Base-by-base conservation (phyloP, 2,888 invertebrate species). In the Lymantria monacha region DNA sequence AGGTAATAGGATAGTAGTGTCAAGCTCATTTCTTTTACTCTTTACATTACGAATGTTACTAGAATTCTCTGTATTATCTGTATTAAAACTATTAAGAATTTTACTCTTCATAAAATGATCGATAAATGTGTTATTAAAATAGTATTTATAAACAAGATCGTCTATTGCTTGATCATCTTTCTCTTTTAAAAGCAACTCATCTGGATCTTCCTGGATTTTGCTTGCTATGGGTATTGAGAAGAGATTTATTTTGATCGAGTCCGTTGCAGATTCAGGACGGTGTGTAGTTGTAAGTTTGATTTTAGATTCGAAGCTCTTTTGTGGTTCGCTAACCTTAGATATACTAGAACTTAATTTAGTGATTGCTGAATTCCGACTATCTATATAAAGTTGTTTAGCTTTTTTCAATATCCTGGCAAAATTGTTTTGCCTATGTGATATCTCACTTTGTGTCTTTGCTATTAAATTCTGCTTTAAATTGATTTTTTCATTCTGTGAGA, bases 61-160 rank as follows among this genome's bases (percentile, higher is more conserved):
- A 7, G 65, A 53, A 11, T 63, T 71, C 0, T 76, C 75, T 0
- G 66, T 53, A 1, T 61, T 55, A 0, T 67, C 57, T 9, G 76
- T 59, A 2, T 3, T 22, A 9, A 81, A 72, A 9, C 73, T 73
- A 0, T 77, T 66, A 3, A 89, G 43, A 15, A 88, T 65, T 55
- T 87, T 83, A 14, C 64, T 83, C 53, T 76, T 87, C 78, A 90
- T 87, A 3, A 88, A 42, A 30, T 70, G 81, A 45, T 90, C 88
- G 14, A 90, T 85, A 13, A 85, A 87, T 0, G 90, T 89, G 36
- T 91, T 90, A 50, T 91, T 90, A 33, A 91, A 91, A 46, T 90
- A 91, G 48, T 84, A 87, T 77, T 89, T 90, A 62, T 87, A 89
- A 3, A 91, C 81, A 53, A 91, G 74, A 54, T 90, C 90, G 22